These are phyloP conservation scores for Calameuta filiformis DNA, from an alignment of 2,888 invertebrate species.

Conservation along the genomic window DNA sequence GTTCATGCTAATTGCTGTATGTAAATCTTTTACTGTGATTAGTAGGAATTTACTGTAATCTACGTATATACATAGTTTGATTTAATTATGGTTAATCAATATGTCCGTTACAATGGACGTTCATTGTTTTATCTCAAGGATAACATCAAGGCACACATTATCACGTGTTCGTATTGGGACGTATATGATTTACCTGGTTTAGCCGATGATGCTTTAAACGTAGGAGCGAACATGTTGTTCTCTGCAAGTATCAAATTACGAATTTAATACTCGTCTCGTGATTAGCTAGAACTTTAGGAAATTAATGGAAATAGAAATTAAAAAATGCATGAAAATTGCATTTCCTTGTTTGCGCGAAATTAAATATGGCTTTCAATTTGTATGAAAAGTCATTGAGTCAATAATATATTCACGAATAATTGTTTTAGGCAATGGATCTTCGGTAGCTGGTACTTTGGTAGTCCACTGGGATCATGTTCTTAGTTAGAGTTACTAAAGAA, in stretches of 20 bases:
- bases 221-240: slow-evolving; percentile 80
- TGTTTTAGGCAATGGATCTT: background rate
- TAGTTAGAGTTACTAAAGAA: background rate
- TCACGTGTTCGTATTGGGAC: background rate
- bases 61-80: background rate
- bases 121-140: background rate
- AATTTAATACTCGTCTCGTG: background rate
- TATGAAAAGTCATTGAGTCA: background rate
- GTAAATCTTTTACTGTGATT: background rate
- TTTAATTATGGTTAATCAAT: background rate
- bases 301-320: background rate
- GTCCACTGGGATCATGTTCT: background rate
- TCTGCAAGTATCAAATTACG: slow-evolving; percentile 69
- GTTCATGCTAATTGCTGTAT: background rate
- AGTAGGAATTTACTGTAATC: background rate
- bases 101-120: background rate
- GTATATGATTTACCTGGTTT: slow-evolving; percentile 73
- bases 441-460: background rate
- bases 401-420: background rate
- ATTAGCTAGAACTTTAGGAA: background rate
- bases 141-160: background rate
- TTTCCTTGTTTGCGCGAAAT: background rate
- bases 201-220: slow-evolving; percentile 84
- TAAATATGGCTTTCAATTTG: background rate
- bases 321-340: background rate